Conservation (phyloP, 2,113 vertebrate species). For the Macrotus californicus region DNA sequence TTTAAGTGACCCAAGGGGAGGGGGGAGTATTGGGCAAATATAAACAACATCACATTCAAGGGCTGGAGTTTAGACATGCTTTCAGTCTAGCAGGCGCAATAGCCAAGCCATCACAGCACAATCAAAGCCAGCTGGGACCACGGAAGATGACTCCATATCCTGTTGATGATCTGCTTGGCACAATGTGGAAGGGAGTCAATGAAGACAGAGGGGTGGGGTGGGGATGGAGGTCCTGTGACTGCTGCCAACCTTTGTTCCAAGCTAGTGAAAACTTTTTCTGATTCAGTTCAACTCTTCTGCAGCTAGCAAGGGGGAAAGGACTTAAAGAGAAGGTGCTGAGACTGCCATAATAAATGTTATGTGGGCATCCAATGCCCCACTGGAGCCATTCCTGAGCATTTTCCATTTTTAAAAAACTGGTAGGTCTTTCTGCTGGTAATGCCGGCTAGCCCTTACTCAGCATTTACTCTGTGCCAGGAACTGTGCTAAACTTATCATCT, state of each 20-base stretch:
- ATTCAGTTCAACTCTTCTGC: background rate
- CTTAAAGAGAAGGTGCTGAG: background rate
- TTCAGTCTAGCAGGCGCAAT: background rate
- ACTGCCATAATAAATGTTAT: background rate
- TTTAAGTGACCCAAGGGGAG: background rate
- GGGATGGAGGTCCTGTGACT: background rate
- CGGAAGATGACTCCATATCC: conserved; percentile 62
- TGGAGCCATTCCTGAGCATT: background rate
- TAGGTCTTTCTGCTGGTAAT: background rate
- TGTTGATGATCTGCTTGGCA: conserved; percentile 56
- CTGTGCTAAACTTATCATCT: background rate
- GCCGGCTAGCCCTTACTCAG: background rate
- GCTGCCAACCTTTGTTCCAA: background rate
- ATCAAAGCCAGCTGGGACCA: conserved; percentile 46
- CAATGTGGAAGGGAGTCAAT: conserved; percentile 44
- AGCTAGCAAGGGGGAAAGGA: background rate
- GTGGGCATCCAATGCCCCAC: background rate
- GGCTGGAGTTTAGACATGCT: background rate
- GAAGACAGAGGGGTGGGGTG: background rate
- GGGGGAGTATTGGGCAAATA: background rate
- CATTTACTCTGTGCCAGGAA: background rate
- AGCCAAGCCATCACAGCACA: background rate
- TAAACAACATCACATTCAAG: background rate
- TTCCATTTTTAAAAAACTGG: background rate
- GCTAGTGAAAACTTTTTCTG: background rate